Evolutionary conservation across 1,140 invertebrate species (phyloP), one percentile per base, ranked within the genome.

Genomic region (Proales similis): DNA sequence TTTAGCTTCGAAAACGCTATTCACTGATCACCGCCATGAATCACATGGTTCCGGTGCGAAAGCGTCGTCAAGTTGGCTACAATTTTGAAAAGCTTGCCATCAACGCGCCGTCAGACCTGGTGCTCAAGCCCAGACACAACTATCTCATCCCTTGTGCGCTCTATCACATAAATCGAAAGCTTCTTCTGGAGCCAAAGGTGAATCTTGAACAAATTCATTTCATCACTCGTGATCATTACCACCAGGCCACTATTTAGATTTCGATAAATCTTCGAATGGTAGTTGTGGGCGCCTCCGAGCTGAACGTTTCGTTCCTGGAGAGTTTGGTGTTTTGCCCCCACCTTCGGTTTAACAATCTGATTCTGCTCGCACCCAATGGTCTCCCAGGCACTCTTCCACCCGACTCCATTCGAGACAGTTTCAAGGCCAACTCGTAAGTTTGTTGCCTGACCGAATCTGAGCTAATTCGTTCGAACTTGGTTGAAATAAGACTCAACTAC

Each of bases 261-360:
- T 71, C 71, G n/a, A 73, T 77, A 32, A 77, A 77, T 70, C 70
- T 77, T 6, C 80, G 80, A 64, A 83, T 88, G 48, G 83, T 87
- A 0, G 80, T 87, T 4, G 80, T 86, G 0, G 85, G 85, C 0
- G 83, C 82, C 11, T 85, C 85, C 42, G 78, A 82, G 39, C 82
- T 82, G 6, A 83, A 81, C 1, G 70, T 86, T 3, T 47, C 43
- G 4, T 78, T 2, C 75, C 71, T 9, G 14, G n/a, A 63, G 45
- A 19, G 20, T 49, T 9, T 65, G 7, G 32, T 57, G 67, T 67
- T 48, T 66, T 74, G 74, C 65, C 73, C 75, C 7, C 72, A 77
- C 57, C 65, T 77, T 63, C 65, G 70, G 17, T 77, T 77, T 64
- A 76, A 75, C 66, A 77, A 77, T 53, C 57, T 77, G 60, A 73